Evolutionary conservation across 2,888 invertebrate species (phyloP).

Genomic region (Biston betularia): DNA sequence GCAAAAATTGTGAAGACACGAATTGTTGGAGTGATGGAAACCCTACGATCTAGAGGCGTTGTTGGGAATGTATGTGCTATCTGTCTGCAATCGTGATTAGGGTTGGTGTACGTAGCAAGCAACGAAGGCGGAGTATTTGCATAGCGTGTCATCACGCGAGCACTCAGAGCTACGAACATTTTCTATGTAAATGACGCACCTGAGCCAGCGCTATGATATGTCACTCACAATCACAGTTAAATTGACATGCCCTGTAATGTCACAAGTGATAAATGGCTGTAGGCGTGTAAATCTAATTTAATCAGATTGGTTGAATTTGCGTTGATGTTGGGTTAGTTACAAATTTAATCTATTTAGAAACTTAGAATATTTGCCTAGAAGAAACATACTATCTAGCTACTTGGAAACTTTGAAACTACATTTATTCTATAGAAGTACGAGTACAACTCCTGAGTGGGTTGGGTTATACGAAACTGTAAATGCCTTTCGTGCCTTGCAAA

Average conservation of each 20-base stretch:
- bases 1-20: neutral
- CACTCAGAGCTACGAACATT: conserved; percentile 43
- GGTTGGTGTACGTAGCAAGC: conserved; percentile 38
- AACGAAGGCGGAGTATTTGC: conserved; percentile 54
- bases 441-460: too few relatives aligned
- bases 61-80: conserved; percentile 36
- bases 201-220: conserved; percentile 25
- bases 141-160: conserved; percentile 60
- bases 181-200: conserved; percentile 41
- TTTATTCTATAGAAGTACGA: too few relatives aligned
- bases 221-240: conserved; percentile 24
- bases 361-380: too few relatives aligned
- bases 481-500: too few relatives aligned
- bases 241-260: conserved; percentile 15
- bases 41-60: conserved; percentile 32
- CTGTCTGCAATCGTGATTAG: conserved; percentile 47
- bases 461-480: too few relatives aligned
- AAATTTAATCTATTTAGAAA: neutral
- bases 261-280: conserved; percentile 8
- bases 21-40: conserved; percentile 6
- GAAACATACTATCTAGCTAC: too few relatives aligned
- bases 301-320: neutral
- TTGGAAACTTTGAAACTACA: too few relatives aligned
- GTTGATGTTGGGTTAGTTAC: neutral
- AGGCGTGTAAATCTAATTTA: conserved; percentile 1